These are phyloP conservation scores for Acrocephalus arundinaceus DNA, from an alignment of 2,113 vertebrate genomes.

Conservation along the genomic window DNA sequence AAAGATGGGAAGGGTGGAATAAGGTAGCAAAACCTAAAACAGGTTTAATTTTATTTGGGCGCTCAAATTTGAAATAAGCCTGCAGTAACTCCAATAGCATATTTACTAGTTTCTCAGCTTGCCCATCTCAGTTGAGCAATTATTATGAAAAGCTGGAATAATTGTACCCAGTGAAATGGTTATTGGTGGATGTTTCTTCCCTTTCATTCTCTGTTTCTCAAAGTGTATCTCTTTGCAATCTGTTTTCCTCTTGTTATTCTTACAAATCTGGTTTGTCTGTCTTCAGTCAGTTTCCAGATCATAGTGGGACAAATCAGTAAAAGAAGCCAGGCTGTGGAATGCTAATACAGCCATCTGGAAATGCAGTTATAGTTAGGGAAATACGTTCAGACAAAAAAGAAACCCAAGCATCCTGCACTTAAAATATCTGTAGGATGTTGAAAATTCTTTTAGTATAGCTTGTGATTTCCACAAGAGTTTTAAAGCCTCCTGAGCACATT, in stretches of 20 bases:
- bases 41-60: neutral
- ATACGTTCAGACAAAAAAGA: neutral
- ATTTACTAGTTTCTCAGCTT: neutral
- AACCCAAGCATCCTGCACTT: neutral
- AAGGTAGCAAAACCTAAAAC: neutral
- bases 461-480: conserved; percentile 1
- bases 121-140: neutral
- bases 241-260: neutral
- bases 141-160: neutral
- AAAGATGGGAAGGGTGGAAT: neutral
- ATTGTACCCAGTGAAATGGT: neutral
- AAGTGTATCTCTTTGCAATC: neutral
- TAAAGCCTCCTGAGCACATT: neutral
- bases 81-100: neutral
- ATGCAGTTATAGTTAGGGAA: conserved; percentile 7
- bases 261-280: neutral
- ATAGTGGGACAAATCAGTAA: conserved; percentile 7
- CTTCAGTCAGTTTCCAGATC: neutral
- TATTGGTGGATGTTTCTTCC: neutral
- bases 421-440: neutral
- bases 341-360: conserved; percentile 30
- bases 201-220: neutral
- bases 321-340: conserved; percentile 14
- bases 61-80: neutral
- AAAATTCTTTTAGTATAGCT: neutral